These are phyloP conservation scores for Rhamphomyia laevipes DNA, from an alignment of 2,888 invertebrate genomes.

Conservation along the genomic window DNA sequence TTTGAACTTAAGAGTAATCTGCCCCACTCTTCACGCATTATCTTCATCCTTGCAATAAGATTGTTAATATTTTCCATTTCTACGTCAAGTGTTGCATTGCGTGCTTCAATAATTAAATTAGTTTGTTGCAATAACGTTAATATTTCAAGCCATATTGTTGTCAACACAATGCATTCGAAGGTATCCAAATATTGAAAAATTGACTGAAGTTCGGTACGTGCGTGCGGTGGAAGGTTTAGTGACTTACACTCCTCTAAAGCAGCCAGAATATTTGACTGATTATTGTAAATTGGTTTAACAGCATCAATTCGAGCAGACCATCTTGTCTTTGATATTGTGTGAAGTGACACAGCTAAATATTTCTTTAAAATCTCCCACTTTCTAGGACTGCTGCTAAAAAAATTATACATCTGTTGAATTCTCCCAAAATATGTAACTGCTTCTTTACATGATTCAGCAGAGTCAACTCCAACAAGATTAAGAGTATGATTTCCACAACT, in stretches of 20 bases:
- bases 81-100: not conserved
- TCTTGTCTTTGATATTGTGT: constrained; percentile 2
- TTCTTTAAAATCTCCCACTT: constrained; percentile 6
- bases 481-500: constrained; percentile 5
- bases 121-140: not conserved
- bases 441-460: constrained; percentile 1
- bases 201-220: not conserved
- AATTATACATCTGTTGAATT: constrained; percentile 3
- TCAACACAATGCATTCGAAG: not conserved
- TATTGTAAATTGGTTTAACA: constrained; percentile 1
- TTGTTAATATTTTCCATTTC: not conserved
- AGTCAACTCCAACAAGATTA: constrained; percentile 5
- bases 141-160: not conserved
- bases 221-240: not conserved
- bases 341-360: constrained; percentile 1
- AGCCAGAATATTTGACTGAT: not conserved
- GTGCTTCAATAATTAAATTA: not conserved
- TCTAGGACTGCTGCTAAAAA: constrained; percentile 4
- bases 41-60: not conserved
- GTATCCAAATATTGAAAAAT: not conserved
- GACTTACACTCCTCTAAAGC: not conserved
- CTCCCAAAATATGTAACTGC: constrained; percentile 5
- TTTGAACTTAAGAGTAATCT: not conserved
- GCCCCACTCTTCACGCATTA: not conserved
- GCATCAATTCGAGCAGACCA: constrained; percentile 4